These are phyloP conservation scores for Drosophila arizonae DNA, from an alignment of 1,140 invertebrate genomes.

Conservation along the genomic window DNA sequence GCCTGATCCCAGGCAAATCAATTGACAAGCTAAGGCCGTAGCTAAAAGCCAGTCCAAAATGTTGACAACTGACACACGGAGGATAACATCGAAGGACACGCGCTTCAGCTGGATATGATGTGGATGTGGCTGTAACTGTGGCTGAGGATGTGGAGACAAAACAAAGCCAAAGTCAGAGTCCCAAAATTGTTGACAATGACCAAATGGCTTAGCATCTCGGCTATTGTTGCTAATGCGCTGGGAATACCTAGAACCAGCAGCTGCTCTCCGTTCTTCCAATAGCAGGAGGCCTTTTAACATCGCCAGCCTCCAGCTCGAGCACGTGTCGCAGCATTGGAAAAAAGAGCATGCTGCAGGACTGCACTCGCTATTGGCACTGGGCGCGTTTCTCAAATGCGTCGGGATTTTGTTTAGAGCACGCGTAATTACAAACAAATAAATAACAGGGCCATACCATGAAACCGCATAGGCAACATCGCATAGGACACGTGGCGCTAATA, in stretches of 20 bases:
- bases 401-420: constrained; percentile 73
- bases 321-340: constrained; percentile 40
- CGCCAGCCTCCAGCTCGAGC: constrained; percentile 11
- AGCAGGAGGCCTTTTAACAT: background rate
- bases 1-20: constrained; percentile 62
- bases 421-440: constrained; percentile 82
- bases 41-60: constrained; percentile 67
- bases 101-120: constrained; percentile 33
- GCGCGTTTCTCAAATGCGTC: constrained; percentile 65
- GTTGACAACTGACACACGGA: constrained; percentile 64
- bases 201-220: constrained; percentile 55
- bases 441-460: constrained; percentile 40
- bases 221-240: constrained; percentile 64
- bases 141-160: constrained; percentile 22
- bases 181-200: constrained; percentile 76
- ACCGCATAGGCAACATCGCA: constrained; percentile 53
- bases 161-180: constrained; percentile 50
- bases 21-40: constrained; percentile 57
- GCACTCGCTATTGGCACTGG: constrained; percentile 3
- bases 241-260: constrained; percentile 44
- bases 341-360: constrained; percentile 31
- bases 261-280: background rate
- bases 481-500: constrained; percentile 76
- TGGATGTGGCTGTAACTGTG: constrained; percentile 2
- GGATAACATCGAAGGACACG: constrained; percentile 50